These are phyloP conservation scores for Anguilla pacifica DNA, from an alignment of 2,797 vertebrate genomes.

Conservation along the genomic window DNA sequence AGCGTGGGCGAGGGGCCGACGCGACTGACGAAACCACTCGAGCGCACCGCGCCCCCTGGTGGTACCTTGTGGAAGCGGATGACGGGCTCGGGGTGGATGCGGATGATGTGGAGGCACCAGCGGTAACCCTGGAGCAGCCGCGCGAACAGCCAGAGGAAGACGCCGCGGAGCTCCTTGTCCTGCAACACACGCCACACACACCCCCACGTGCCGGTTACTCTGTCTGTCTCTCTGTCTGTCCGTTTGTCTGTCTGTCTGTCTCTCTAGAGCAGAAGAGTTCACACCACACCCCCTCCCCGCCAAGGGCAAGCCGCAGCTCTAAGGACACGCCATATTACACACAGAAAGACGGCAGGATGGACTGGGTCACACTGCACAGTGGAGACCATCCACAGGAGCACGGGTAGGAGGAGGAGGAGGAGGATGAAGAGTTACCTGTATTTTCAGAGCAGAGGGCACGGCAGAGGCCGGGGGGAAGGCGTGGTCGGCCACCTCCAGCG, in stretches of 20 bases:
- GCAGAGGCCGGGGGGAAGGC: constrained; percentile 86
- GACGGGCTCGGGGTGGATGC: constrained; percentile 94
- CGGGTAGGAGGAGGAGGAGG: neutral
- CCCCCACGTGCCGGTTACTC: too few relatives aligned
- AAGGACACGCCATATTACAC: neutral
- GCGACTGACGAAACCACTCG: too few relatives aligned
- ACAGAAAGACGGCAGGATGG: neutral
- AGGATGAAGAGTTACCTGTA: constrained; percentile 79
- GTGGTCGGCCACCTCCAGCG: constrained; percentile 88
- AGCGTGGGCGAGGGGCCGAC: too few relatives aligned
- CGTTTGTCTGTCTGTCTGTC: too few relatives aligned
- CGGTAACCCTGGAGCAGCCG: constrained; percentile 94
- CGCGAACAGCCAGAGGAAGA: constrained; percentile 93
- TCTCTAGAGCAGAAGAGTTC: neutral
- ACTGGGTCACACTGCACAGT: neutral
- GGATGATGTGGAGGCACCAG: constrained; percentile 95
- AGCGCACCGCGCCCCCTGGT: too few relatives aligned
- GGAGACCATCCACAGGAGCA: neutral
- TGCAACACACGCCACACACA: constrained; percentile 48
- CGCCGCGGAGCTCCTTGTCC: constrained; percentile 95
- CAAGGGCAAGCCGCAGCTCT: too few relatives aligned
- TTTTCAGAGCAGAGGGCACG: constrained; percentile 84
- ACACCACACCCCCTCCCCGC: too few relatives aligned
- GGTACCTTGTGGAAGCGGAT: constrained; percentile 95
- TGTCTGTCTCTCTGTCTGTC: too few relatives aligned